Evolutionary conservation across 1,140 invertebrate genomes (phyloP), one percentile per base, ranked within the genome.

Genomic region (Parapsyche elsis): DNA sequence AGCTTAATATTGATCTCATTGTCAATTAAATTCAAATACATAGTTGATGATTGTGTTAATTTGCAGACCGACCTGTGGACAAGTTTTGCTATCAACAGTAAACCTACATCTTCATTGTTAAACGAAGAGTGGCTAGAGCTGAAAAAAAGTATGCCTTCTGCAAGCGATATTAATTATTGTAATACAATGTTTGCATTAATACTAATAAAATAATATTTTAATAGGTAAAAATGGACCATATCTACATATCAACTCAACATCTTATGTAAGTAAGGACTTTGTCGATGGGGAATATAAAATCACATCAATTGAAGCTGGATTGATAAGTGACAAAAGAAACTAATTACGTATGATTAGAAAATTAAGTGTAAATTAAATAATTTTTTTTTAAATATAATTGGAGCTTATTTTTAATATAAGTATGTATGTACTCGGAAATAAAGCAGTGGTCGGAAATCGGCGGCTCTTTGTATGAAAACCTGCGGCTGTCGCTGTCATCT

Each of bases 221-320:
- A n/a, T 24, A 75, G 73, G 23, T 21, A 57, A 75, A 75, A 75
- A 75, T 75, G 73, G 73, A 44, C 73, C 73, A 14, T 75, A 75
- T 26, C 53, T 75, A 23, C 73, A 75, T 14, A 57, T 75, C 14
- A 46, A 75, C 57, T 57, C 73, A 46, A 57, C 49, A 57, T 75
- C 73, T 1, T 57, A 57, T 57, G 24, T 57, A 21, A 5, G 5
- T 7, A 24, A 57, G 5, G 73, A 75, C 23, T 75, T 75, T 75
- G 73, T 75, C 21, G 19, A 23, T 75, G 44, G 9, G 10, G 46
- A 75, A 57, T 75, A 53, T 57, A 75, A 14, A 57, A 23, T 46
- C 0, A 49, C 73, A 57, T 30, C 49, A 9, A 21, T 30, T 26
- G 73, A 75, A 57, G 14, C 24, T 26, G 64, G 64, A 26, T 67